These are phyloP conservation scores for Pipra filicauda DNA, from an alignment of 2,113 vertebrate genomes.

Conservation along the genomic window DNA sequence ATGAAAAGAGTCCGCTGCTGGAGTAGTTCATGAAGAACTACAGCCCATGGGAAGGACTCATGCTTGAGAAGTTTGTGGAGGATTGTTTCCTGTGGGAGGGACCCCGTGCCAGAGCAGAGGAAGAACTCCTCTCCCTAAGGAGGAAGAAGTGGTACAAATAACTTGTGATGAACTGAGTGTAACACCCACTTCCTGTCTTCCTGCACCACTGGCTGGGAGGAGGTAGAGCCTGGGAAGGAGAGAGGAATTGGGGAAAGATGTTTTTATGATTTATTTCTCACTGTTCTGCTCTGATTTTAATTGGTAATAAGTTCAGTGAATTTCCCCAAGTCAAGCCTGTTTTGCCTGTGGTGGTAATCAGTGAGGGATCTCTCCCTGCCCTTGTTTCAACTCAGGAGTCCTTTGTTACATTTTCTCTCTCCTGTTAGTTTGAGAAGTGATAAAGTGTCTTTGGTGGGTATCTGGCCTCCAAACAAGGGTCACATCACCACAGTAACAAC, in stretches of 20 bases:
- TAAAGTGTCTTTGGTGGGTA: neutral
- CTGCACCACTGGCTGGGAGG: neutral
- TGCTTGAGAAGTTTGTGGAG: fast-evolving
- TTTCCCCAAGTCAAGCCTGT: neutral
- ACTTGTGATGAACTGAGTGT: fast-evolving
- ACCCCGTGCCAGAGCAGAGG: neutral
- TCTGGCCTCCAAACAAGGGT: neutral
- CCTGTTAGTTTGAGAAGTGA: neutral
- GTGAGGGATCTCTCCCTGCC: neutral
- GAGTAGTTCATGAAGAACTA: neutral
- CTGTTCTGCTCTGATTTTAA: neutral
- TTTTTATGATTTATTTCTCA: neutral
- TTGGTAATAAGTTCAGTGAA: neutral
- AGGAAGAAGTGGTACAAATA: neutral
- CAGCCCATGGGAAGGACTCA: neutral
- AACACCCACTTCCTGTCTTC: neutral
- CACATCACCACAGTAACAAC: neutral
- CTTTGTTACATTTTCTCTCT: neutral
- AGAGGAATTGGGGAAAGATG: neutral
- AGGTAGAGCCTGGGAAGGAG: neutral
- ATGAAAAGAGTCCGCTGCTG: neutral
- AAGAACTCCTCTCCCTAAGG: neutral
- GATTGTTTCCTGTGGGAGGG: neutral
- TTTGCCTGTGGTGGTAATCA: neutral
- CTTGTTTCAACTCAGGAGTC: neutral